These are phyloP conservation scores for Galleria mellonella DNA, from an alignment of 1,140 invertebrate species.

Conservation along the genomic window DNA sequence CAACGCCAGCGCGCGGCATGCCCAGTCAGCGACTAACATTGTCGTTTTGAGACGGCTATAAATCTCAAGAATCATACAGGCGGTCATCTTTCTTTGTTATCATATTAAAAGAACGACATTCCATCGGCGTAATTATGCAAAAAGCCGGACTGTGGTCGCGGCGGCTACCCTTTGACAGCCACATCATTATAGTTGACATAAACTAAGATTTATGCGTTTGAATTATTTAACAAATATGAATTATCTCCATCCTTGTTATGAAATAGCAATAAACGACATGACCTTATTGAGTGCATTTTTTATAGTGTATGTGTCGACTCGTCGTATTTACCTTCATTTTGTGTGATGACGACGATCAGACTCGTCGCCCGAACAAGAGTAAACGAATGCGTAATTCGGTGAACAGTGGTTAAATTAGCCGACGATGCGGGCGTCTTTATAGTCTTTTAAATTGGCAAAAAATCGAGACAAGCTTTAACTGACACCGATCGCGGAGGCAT, in stretches of 20 bases:
- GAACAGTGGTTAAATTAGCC: conserved; percentile 70
- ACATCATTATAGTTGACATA: conserved; percentile 70
- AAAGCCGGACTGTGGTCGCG: conserved; percentile 61
- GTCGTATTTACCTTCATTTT: neutral
- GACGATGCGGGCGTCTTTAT: conserved; percentile 70
- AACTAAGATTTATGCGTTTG: conserved; percentile 67
- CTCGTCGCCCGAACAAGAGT: conserved; percentile 36
- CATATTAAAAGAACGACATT: conserved; percentile 67
- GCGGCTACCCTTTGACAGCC: conserved; percentile 61
- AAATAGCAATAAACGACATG: too few relatives aligned
- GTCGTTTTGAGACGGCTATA: conserved; percentile 35
- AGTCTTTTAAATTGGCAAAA: conserved; percentile 72
- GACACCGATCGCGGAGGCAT: conserved; percentile 71
- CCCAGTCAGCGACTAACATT: too few relatives aligned
- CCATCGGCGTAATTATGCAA: conserved; percentile 67
- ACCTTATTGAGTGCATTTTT: neutral
- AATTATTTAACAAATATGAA: conserved; percentile 67
- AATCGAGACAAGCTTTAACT: conserved; percentile 62
- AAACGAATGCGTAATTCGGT: conserved; percentile 61
- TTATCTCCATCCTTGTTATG: conserved; percentile 23
- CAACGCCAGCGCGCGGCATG: conserved; percentile 1
- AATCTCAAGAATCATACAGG: conserved; percentile 57
- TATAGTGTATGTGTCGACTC: too few relatives aligned
- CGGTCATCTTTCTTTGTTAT: conserved; percentile 71
- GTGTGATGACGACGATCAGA: conserved; percentile 6